Evolutionary conservation across 2,113 vertebrate genomes (phyloP), one percentile per base, ranked within the genome.

Genomic region (Nipponia nippon): DNA sequence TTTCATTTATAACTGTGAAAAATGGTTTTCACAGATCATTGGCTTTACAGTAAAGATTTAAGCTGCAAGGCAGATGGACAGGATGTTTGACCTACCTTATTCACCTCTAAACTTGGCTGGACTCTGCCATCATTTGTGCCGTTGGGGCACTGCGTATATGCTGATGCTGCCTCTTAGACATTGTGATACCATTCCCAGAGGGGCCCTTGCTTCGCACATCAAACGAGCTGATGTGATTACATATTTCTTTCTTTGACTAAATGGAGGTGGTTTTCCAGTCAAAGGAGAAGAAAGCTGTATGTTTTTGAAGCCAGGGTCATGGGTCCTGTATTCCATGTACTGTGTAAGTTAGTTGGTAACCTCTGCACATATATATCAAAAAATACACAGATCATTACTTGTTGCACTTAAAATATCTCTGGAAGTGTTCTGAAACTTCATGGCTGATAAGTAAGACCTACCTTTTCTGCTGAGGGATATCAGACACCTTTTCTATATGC

Each of bases 1-100:
- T 92, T 83, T 77, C 18, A 47, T 88, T 88, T 83, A 17, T 76
- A 76, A 65, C 27, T 29, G n/a, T 79, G 36, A 83, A 90, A 92
- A 94, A 42, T 4, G 1, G 0, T 81, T 89, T 86, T 58, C 63
- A 73, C 27, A 71, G 50, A 46, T 71, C 23, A 26, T 50, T 90
- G 13, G 36, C 34, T 94, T 88, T 78, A 63, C 3, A 18, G 63
- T 71, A 63, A 81, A 89, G 38, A 36, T 72, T 88, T 72, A 89
- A 59, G 18, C 27, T 65, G 27, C 69, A 91, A 78, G 56, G 63
- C 50, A 92, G 80, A 75, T 3, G 6, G 36, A 58, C 10, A 18
- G n/a, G 59, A 38, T 83, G 42, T 47, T 70, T 90, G 50, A 90
- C 76, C 47, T 78, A 11, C 21, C 67, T 80, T 81, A 50, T 38